Conservation (phyloP, 2,113 vertebrate genomes). For the Sceloporus undulatus region DNA sequence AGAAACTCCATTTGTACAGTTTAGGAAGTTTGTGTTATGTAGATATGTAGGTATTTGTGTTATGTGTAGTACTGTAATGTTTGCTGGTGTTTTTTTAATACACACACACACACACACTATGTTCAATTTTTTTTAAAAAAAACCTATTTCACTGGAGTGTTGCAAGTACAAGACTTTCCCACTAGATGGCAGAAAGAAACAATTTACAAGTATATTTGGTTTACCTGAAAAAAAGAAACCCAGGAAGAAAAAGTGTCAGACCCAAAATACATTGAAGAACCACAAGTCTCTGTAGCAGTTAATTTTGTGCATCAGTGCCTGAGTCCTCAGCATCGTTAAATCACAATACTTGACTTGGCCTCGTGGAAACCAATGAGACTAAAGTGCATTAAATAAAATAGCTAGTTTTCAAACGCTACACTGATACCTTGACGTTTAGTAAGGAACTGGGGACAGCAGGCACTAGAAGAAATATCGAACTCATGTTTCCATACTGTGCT, state of each 20-base stretch:
- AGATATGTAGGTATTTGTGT: too few relatives aligned
- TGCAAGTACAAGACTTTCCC: slow-evolving; percentile 63
- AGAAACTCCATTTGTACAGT: too few relatives aligned
- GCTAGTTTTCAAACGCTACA: not conserved
- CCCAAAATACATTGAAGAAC: not conserved
- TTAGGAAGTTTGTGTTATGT: too few relatives aligned
- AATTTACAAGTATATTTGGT: slow-evolving; percentile 39
- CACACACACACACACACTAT: too few relatives aligned
- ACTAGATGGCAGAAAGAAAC: slow-evolving; percentile 79
- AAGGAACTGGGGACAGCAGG: not conserved
- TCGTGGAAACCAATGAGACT: not conserved
- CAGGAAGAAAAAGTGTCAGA: slow-evolving; percentile 20
- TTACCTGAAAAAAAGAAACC: not conserved
- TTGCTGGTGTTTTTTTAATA: too few relatives aligned
- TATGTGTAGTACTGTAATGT: too few relatives aligned
- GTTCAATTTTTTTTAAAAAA: too few relatives aligned
- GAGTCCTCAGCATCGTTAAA: not conserved
- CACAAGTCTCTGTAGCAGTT: not conserved
- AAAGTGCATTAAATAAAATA: slow-evolving; percentile 6
- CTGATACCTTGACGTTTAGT: not conserved
- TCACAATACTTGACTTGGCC: not conserved
- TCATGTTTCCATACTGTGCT: not conserved
- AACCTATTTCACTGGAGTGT: not conserved
- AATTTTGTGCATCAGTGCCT: not conserved
- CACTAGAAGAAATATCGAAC: not conserved